Percentiles rank a stretch among this genome's conserved stretches.
These are phyloP conservation scores for Montipora foliosa DNA, from an alignment of 64 coral and sea anemone species.

Conservation along the genomic window DNA sequence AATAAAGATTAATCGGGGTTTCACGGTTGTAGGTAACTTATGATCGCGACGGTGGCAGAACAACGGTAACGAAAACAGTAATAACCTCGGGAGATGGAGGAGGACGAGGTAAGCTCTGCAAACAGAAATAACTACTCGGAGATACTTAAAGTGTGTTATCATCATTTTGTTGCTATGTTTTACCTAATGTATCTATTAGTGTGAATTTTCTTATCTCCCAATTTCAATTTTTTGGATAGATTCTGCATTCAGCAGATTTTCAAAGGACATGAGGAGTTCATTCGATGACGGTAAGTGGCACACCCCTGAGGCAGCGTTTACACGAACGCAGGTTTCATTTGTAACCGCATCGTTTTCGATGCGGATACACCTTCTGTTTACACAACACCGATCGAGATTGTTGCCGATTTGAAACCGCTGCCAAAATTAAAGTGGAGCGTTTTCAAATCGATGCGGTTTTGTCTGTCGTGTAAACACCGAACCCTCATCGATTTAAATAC, in stretches of 20 bases:
- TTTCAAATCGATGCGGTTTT: no score
- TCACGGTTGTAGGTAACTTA: slow-evolving; percentile 37
- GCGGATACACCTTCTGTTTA: no score
- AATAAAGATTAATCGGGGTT: background rate
- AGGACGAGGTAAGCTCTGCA: background rate
- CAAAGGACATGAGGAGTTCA: slow-evolving; percentile 21
- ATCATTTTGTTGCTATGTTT: background rate
- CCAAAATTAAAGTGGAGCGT: no score
- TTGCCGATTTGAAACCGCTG: no score
- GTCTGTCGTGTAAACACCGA: no score
- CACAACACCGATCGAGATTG: no score
- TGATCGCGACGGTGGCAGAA: slow-evolving; percentile 43
- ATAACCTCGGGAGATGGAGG: slow-evolving; percentile 31
- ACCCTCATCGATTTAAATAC: no score
- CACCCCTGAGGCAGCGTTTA: no score
- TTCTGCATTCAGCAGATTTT: slow-evolving; percentile 2
- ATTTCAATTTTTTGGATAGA: background rate
- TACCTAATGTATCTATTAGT: background rate
- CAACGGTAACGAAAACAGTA: slow-evolving; percentile 40
- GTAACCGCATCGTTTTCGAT: no score
- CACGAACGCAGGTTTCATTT: no score
- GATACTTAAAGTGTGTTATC: no score
- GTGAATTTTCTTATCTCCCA: background rate
- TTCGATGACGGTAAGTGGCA: slow-evolving; percentile 27
- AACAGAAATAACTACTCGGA: background rate